These are phyloP conservation scores for Eristalinus sepulchralis DNA, from an alignment of 2,888 invertebrate genomes.

Conservation along the genomic window DNA sequence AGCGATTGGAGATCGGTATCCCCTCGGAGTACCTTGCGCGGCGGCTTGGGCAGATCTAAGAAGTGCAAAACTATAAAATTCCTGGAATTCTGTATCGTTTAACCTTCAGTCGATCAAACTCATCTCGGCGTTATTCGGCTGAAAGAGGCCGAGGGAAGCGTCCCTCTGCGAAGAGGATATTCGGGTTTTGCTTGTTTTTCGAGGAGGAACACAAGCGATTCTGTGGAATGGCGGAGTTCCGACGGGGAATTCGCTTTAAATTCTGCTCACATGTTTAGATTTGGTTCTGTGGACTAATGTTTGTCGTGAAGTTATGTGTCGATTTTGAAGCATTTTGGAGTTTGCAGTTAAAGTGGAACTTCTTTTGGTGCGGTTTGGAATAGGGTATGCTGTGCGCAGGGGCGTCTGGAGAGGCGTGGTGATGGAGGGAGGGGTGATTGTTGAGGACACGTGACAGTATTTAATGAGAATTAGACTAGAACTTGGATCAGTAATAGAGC, in stretches of 20 bases:
- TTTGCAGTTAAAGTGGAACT: background rate
- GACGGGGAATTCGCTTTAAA: slow-evolving; percentile 16
- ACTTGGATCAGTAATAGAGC: no score
- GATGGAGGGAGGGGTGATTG: no score
- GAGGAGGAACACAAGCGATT: background rate
- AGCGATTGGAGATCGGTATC: background rate
- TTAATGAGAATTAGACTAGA: no score
- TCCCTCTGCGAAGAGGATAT: slow-evolving; percentile 1
- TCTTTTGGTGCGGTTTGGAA: no score
- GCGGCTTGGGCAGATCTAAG: slow-evolving; percentile 1
- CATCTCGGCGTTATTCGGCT: background rate
- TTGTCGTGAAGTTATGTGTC: slow-evolving; percentile 26
- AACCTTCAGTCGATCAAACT: slow-evolving; percentile 58
- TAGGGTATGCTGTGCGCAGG: no score
- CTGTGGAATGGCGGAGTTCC: slow-evolving; percentile 16
- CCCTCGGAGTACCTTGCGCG: background rate
- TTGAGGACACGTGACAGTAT: no score
- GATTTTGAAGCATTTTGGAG: background rate
- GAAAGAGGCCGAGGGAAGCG: background rate
- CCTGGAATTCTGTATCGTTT: slow-evolving; percentile 54
- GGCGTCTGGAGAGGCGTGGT: no score
- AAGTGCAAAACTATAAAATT: slow-evolving; percentile 25
- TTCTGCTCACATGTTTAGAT: slow-evolving; percentile 34
- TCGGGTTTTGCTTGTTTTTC: slow-evolving; percentile 10
- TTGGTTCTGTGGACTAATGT: slow-evolving; percentile 32